phyloP scores from a whole-genome alignment of 2,797 vertebrate genomes.

The Varecia variegata region DNA sequence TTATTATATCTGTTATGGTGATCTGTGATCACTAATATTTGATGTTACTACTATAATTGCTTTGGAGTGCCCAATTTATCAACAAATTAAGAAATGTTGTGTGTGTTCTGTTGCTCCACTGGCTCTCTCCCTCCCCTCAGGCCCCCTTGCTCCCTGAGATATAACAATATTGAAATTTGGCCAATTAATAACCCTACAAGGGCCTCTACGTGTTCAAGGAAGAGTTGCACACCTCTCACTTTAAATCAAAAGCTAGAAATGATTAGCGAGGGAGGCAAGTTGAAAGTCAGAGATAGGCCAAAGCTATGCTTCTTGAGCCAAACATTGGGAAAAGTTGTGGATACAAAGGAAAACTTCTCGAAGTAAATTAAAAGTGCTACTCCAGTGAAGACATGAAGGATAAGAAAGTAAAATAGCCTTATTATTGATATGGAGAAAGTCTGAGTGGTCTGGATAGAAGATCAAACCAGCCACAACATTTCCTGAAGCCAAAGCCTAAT shows the following conservation, averaged over 20 bases:
- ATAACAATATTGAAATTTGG: not conserved
- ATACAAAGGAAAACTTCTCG: not conserved
- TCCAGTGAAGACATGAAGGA: not conserved
- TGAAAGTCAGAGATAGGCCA: not conserved
- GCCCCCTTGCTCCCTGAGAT: not conserved
- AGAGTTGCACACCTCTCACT: not conserved
- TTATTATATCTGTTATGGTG: not conserved
- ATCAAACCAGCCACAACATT: not conserved
- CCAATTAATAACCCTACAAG: not conserved
- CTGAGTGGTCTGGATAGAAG: not conserved
- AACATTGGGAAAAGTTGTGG: not conserved
- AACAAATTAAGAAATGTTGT: not conserved
- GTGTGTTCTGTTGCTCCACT: not conserved
- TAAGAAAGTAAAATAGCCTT: not conserved
- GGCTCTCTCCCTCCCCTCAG: not conserved
- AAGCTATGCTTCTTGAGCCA: not conserved
- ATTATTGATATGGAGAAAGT: not conserved
- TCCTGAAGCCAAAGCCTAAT: not conserved
- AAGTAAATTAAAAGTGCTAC: not conserved
- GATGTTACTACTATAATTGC: not conserved
- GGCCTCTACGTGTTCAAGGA: not conserved
- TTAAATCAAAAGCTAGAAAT: not conserved
- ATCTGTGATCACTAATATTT: not conserved
- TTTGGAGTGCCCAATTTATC: not conserved
- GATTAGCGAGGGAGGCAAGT: not conserved